phyloP scores from a whole-genome alignment of 2,888 invertebrate genomes.

The Amblyjoppa fuscipennis region DNA sequence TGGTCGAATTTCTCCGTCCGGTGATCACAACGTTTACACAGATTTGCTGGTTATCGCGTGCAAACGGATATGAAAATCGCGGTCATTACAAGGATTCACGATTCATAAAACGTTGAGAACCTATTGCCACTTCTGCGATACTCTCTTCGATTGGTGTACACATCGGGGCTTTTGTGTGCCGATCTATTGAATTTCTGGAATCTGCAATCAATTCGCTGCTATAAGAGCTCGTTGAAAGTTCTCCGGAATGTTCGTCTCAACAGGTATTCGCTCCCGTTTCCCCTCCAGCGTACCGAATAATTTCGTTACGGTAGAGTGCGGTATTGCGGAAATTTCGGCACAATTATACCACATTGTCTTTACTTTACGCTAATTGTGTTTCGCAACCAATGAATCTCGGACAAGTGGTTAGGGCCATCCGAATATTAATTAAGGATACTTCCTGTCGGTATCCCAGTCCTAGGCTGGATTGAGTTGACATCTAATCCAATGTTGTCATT shows the following conservation, averaged over 20 bases:
- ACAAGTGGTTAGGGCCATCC: not conserved
- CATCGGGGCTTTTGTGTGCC: too few relatives aligned
- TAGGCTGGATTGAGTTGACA: not conserved
- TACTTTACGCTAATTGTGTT: not conserved
- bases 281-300: not conserved
- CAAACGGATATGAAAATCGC: too few relatives aligned
- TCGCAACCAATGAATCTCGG: not conserved
- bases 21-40: too few relatives aligned
- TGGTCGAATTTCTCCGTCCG: too few relatives aligned
- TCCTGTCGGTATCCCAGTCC: not conserved
- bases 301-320: not conserved
- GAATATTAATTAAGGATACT: not conserved
- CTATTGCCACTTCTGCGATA: too few relatives aligned
- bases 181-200: too few relatives aligned
- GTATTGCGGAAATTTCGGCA: not conserved
- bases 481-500: not conserved
- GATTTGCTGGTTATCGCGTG: too few relatives aligned
- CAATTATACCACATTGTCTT: not conserved
- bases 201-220: not conserved
- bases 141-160: too few relatives aligned
- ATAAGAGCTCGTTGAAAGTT: not conserved
- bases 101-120: too few relatives aligned
- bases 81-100: too few relatives aligned
- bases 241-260: not conserved
- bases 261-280: not conserved